These are phyloP conservation scores for Brachylomia viminalis DNA, from an alignment of 2,888 invertebrate genomes.

Conservation along the genomic window DNA sequence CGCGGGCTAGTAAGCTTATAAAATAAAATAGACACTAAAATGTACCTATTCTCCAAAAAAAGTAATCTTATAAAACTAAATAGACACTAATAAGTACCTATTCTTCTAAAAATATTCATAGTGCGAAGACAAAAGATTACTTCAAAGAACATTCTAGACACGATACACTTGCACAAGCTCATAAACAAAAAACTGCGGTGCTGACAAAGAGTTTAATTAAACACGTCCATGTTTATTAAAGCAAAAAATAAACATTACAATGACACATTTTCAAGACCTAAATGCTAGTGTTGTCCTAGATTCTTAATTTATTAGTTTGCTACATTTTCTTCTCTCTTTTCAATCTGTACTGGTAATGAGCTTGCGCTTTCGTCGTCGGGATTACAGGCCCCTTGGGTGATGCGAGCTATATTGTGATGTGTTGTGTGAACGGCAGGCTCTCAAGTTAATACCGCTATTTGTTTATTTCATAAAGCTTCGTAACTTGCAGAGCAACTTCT, in stretches of 20 bases:
- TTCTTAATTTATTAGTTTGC: neutral
- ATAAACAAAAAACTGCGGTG: neutral
- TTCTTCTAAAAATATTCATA: neutral
- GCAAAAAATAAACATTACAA: neutral
- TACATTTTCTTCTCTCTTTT: neutral
- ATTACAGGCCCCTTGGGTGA: constrained; percentile 8
- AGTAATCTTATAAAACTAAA: neutral
- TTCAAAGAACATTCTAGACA: neutral
- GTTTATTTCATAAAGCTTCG: constrained; percentile 11
- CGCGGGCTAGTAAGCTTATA: too few relatives aligned
- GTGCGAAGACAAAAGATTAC: neutral
- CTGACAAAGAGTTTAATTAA: neutral
- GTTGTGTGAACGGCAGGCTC: neutral
- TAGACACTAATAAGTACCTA: neutral
- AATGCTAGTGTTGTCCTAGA: neutral
- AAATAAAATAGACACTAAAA: neutral
- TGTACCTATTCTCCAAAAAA: neutral
- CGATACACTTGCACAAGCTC: neutral
- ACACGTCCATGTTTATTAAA: neutral
- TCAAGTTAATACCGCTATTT: constrained; percentile 10
- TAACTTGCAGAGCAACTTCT: constrained; percentile 10
- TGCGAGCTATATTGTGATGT: neutral
- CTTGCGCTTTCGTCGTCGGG: neutral
- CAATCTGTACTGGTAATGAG: constrained; percentile 17
- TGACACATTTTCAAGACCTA: neutral